A percentile compares a stretch with the other conserved stretches of the same genome.
phyloP scores from a whole-genome alignment of 2,797 vertebrate genomes.

The Vespertilio murinus region DNA sequence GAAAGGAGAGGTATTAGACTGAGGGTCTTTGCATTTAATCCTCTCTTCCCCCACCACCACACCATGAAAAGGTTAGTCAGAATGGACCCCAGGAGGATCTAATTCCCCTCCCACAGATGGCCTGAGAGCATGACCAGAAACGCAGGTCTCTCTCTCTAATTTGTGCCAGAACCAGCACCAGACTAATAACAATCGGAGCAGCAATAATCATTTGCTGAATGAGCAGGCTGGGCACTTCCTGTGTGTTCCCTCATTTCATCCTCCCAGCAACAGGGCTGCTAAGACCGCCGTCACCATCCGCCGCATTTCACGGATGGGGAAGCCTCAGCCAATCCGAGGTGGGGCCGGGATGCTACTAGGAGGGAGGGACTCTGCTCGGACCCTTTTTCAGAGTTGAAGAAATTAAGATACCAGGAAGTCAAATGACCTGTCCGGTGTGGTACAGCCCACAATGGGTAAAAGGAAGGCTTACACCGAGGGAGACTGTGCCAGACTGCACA shows the following conservation, averaged over 20 bases:
- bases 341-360: background rate
- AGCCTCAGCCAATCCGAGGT: background rate
- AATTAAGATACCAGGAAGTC: background rate
- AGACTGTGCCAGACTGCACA: rapidly evolving
- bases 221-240: background rate
- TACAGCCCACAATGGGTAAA: background rate
- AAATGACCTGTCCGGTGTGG: background rate
- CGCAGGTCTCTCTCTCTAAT: background rate
- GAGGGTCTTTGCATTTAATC: background rate
- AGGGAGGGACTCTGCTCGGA: background rate
- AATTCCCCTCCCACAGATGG: background rate
- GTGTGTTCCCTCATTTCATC: background rate
- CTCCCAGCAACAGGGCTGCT: background rate
- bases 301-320: background rate
- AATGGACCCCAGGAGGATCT: background rate
- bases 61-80: background rate
- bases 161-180: background rate
- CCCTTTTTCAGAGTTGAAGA: background rate
- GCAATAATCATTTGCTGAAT: background rate
- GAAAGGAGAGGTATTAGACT: background rate
- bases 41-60: background rate
- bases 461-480: background rate
- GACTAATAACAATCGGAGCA: background rate
- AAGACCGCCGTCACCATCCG: no score
- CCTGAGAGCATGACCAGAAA: background rate